A percentile compares a stretch with the other conserved stretches of the same genome.
These are phyloP conservation scores for Neosilurus mollespiculum DNA, from an alignment of 2,797 vertebrate species.

Conservation along the genomic window DNA sequence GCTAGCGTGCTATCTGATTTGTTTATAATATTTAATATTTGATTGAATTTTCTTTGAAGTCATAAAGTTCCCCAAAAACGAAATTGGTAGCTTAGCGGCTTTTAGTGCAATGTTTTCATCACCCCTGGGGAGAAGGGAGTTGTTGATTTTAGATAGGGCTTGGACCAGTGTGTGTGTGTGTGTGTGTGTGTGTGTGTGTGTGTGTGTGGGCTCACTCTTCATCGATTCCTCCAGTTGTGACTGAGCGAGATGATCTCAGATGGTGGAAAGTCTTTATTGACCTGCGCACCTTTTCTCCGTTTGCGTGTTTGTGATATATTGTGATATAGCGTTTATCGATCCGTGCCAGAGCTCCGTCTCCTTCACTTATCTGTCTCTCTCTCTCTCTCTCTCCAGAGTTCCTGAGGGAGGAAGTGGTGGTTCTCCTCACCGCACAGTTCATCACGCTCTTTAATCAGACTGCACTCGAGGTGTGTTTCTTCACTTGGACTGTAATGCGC, in stretches of 20 bases:
- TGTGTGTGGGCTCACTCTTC: conserved; percentile 22
- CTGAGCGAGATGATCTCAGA: conserved; percentile 39
- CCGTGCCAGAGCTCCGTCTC: conserved; percentile 8
- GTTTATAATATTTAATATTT: neutral
- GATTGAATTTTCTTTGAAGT: neutral
- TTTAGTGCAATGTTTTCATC: neutral
- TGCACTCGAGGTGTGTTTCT: conserved; percentile 77
- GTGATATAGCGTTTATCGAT: conserved; percentile 34
- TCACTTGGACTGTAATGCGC: neutral
- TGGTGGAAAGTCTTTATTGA: conserved; percentile 41
- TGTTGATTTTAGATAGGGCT: conserved; percentile 4
- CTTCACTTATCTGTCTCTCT: neutral
- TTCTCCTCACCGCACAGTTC: conserved; percentile 84
- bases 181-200: conserved; percentile 3
- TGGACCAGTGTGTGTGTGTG: neutral
- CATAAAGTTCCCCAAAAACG: neutral
- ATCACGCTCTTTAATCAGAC: conserved; percentile 88
- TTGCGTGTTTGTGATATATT: conserved; percentile 42
- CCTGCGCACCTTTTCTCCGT: conserved; percentile 19
- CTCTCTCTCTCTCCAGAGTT: conserved; percentile 69
- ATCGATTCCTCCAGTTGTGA: conserved; percentile 44
- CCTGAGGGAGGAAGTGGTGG: conserved; percentile 81
- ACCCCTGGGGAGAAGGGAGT: conserved; percentile 10
- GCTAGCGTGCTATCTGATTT: neutral
- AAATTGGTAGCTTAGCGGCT: neutral